Evolutionary conservation across 1,140 invertebrate genomes (phyloP).

Genomic region (Drosophila seguyi): DNA sequence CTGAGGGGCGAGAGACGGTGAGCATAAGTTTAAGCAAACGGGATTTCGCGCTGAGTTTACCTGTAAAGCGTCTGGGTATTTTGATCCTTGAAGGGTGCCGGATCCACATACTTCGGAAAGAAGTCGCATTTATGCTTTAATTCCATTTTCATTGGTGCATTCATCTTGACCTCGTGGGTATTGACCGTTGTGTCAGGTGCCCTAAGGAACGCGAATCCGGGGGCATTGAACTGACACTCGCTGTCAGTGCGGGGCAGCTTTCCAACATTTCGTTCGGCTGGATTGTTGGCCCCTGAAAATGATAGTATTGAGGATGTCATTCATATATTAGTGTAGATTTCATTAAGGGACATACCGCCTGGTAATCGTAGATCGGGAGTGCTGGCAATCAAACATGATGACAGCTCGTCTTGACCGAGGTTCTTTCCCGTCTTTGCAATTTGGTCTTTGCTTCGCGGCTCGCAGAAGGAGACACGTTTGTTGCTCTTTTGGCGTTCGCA

Average conservation of each 20-base stretch:
- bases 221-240: constrained; percentile 55
- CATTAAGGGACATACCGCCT: constrained; percentile 41
- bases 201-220: constrained; percentile 50
- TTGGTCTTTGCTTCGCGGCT: constrained; percentile 1
- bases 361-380: constrained; percentile 19
- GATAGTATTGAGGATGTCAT: too few species aligned
- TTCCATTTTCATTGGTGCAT: constrained; percentile 25
- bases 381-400: constrained; percentile 56
- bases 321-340: too few species aligned
- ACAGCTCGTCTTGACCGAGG: constrained; percentile 14
- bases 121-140: constrained; percentile 57
- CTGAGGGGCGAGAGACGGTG: not conserved
- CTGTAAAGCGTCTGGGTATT: constrained; percentile 75
- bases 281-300: too few species aligned
- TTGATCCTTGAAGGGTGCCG: constrained; percentile 48
- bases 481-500: constrained; percentile 1
- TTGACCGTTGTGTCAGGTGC: constrained; percentile 23
- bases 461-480: constrained; percentile 49
- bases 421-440: constrained; percentile 4
- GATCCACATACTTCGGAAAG: constrained; percentile 53
- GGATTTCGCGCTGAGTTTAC: constrained; percentile 18
- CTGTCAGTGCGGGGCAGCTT: too few species aligned
- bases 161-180: constrained; percentile 57
- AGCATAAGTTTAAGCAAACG: not conserved
- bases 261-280: too few species aligned